Percentiles rank a stretch among this genome's conserved stretches.
phyloP scores from a whole-genome alignment of 2,113 vertebrate species.

The Scalopus aquaticus region DNA sequence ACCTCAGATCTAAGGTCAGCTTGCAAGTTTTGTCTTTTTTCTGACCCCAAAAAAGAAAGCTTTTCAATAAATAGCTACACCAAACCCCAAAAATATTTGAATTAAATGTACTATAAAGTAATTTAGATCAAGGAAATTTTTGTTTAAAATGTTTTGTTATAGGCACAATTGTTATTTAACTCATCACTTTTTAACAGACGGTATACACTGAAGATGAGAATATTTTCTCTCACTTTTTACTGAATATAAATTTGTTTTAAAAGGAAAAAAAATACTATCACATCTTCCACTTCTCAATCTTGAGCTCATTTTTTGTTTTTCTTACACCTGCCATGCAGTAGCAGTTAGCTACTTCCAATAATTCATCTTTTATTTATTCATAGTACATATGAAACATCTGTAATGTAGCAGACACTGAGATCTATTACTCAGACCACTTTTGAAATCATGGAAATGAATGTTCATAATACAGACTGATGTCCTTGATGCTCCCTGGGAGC shows the following conservation, averaged over 20 bases:
- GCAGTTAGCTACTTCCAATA: neutral
- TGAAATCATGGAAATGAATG: neutral
- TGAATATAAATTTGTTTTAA: neutral
- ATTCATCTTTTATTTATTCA: slow-evolving; percentile 26
- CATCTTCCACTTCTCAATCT: neutral
- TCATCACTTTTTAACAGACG: slow-evolving; percentile 21
- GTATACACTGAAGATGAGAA: neutral
- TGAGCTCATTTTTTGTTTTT: neutral
- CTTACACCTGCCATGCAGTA: neutral
- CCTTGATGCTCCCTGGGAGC: neutral
- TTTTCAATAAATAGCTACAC: slow-evolving; percentile 63
- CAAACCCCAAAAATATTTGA: slow-evolving; percentile 48
- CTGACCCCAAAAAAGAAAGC: neutral
- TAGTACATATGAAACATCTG: neutral
- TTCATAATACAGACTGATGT: neutral
- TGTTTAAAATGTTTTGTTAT: neutral
- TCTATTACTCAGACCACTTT: neutral
- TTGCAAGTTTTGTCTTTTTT: too few relatives aligned
- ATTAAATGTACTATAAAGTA: neutral
- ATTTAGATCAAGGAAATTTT: neutral
- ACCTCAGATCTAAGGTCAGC: too few relatives aligned
- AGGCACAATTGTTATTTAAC: neutral
- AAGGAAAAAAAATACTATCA: neutral
- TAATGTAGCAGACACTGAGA: neutral
- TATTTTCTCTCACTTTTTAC: neutral